These are phyloP conservation scores for Hermodice carunculata DNA, from an alignment of 2,888 invertebrate species.

Conservation along the genomic window DNA sequence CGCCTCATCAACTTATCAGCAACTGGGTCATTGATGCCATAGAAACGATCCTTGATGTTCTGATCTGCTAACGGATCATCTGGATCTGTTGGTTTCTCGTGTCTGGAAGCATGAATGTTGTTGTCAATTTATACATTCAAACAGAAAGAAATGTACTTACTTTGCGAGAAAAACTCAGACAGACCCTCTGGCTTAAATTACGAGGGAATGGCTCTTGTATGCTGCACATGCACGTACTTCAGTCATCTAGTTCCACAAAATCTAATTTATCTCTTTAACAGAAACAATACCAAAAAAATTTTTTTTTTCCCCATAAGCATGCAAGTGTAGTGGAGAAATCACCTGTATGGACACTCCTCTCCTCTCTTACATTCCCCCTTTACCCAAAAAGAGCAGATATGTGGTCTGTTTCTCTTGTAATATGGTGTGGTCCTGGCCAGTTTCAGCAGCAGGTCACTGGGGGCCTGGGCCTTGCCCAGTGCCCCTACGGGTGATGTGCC, in stretches of 20 bases:
- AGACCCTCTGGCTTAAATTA: too few species aligned
- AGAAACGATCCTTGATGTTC: slow-evolving; percentile 88
- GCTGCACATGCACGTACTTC: too few species aligned
- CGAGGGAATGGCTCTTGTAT: too few species aligned
- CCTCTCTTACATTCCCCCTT: slow-evolving; percentile 97
- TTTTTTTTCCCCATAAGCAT: too few species aligned
- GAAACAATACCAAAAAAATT: too few species aligned
- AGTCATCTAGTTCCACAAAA: too few species aligned
- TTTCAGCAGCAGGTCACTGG: slow-evolving; percentile 85
- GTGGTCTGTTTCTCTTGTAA: slow-evolving; percentile 94
- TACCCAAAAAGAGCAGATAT: slow-evolving; percentile 98
- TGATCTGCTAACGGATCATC: slow-evolving; percentile 97
- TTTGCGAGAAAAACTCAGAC: too few species aligned
- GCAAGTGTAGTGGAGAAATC: too few species aligned
- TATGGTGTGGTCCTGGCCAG: slow-evolving; percentile 93
- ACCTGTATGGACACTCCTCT: slow-evolving; percentile 93
- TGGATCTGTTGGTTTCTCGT: slow-evolving; percentile 96
- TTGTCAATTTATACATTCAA: too few species aligned
- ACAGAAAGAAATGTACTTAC: too few species aligned
- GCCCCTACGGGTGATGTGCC: slow-evolving; percentile 70
- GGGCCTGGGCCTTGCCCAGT: slow-evolving; percentile 78
- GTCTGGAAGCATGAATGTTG: slow-evolving; percentile 72
- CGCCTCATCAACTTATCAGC: slow-evolving; percentile 92
- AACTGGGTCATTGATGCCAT: slow-evolving; percentile 95
- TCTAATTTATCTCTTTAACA: too few species aligned